phyloP scores from a whole-genome alignment of 2,888 invertebrate species.

The Hesperia comma region DNA sequence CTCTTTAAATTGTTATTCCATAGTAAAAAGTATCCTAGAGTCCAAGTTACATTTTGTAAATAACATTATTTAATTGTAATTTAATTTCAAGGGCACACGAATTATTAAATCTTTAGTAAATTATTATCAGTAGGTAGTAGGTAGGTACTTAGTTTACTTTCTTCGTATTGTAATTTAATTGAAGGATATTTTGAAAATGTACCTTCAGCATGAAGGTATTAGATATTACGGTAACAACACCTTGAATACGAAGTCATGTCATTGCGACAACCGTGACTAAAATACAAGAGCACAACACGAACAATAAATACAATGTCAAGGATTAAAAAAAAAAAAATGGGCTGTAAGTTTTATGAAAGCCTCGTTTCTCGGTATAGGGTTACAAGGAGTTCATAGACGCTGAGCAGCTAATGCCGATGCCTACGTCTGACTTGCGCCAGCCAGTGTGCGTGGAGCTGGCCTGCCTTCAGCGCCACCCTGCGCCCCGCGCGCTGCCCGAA shows the following conservation, averaged over 20 bases:
- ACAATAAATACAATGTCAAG: too few species aligned
- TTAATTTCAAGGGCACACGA: background rate
- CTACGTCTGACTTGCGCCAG: conserved; percentile 92
- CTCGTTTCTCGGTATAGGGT: conserved; percentile 83
- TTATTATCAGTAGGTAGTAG: too few species aligned
- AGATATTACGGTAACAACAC: too few species aligned
- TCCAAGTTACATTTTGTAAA: background rate
- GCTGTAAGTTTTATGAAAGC: background rate
- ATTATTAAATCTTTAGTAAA: too few species aligned
- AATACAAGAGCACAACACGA: too few species aligned
- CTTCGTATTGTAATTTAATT: too few species aligned
- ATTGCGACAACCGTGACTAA: too few species aligned
- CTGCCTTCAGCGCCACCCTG: conserved; percentile 84
- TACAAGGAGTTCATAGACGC: conserved; percentile 96
- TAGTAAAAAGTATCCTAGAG: background rate
- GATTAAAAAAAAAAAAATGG: background rate
- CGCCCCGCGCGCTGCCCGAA: conserved; percentile 78
- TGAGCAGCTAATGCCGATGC: conserved; percentile 93
- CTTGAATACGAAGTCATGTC: too few species aligned
- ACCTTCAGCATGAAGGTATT: too few species aligned
- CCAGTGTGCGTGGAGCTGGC: conserved; percentile 93
- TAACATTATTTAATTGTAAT: background rate
- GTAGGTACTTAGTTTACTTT: too few species aligned
- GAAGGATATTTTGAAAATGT: too few species aligned
- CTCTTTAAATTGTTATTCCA: background rate